Evolutionary conservation across 2,797 vertebrate species (phyloP), one percentile per base, ranked within the genome.

Genomic region (Macropus fuliginosus): DNA sequence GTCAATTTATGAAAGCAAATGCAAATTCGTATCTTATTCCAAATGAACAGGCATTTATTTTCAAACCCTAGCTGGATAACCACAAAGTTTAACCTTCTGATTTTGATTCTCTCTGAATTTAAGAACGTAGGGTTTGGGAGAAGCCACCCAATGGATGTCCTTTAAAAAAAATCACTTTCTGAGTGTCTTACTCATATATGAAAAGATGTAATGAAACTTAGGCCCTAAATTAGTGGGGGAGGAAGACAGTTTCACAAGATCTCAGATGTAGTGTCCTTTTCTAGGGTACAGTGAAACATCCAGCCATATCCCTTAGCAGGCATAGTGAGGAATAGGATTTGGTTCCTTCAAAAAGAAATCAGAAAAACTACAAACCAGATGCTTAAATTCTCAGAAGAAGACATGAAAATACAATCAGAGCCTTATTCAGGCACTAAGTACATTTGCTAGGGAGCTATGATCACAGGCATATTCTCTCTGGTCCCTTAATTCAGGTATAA

Each of bases 91-190:
- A 6, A 52, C 91, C 54, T 91, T 54, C 81, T 57, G 31, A 34
- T 92, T 95, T 93, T 89, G 50, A 89, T 90, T 94, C 28, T 27
- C 93, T 96, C 95, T 92, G 50, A 93, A 81, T 92, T 92, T 90
- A 96, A 95, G 27, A 50, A 87, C 24, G 6, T 24, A 91, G 34
- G 91, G 12, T 55, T 16, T 62, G 54, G 14, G 62, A 91, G 66
- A 94, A 94, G 90, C 46, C 18, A 46, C 16, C 0, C 52, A 74
- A 54, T 27, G 54, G 52, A 21, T 66, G 31, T 55, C 54, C 54
- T 93, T 56, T 31, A 87, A 29, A 74, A 87, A 66, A 81, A 24
- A 81, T 40, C 18, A 74, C n/a, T 24, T 46, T 46, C 40, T 46
- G 40, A 21, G 40, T 46, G 21, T 81, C 40, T 81, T 46, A 27